These are phyloP conservation scores for Drosophila atripex DNA, from an alignment of 2,888 invertebrate genomes.

Conservation along the genomic window DNA sequence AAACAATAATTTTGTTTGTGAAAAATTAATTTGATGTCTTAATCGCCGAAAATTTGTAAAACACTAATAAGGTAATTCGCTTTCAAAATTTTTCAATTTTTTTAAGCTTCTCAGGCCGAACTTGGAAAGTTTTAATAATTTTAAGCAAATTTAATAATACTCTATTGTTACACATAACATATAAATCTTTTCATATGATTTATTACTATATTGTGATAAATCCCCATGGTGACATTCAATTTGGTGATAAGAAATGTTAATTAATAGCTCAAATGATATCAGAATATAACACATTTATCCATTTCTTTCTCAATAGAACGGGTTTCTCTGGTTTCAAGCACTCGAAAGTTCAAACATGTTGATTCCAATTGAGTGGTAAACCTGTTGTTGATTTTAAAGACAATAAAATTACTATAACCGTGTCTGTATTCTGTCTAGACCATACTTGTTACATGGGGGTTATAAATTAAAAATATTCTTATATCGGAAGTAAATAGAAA, in stretches of 20 bases:
- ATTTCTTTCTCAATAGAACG: not conserved
- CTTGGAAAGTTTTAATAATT: too few relatives aligned
- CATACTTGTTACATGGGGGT: not conserved
- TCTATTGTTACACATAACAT: too few relatives aligned
- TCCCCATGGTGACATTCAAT: not conserved
- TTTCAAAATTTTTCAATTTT: too few relatives aligned
- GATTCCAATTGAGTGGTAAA: not conserved
- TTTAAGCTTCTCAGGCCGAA: too few relatives aligned
- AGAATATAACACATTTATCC: not conserved
- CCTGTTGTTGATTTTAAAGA: not conserved
- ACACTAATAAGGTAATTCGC: too few relatives aligned
- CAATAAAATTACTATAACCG: not conserved
- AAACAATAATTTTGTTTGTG: not conserved
- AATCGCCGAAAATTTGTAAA: too few relatives aligned
- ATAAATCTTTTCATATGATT: too few relatives aligned
- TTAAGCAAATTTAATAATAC: too few relatives aligned
- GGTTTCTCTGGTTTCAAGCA: constrained; percentile 2
- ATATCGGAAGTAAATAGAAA: not conserved
- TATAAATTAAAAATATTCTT: not conserved
- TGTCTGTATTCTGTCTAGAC: constrained; percentile 2
- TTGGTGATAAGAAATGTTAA: not conserved
- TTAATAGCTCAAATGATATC: not conserved
- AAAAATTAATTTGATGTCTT: too few relatives aligned
- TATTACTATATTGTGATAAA: too few relatives aligned
- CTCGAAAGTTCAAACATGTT: not conserved